Evolutionary conservation across 2,113 vertebrate species (phyloP), one percentile per base, ranked within the genome.

Genomic region (Heliornis fulica): DNA sequence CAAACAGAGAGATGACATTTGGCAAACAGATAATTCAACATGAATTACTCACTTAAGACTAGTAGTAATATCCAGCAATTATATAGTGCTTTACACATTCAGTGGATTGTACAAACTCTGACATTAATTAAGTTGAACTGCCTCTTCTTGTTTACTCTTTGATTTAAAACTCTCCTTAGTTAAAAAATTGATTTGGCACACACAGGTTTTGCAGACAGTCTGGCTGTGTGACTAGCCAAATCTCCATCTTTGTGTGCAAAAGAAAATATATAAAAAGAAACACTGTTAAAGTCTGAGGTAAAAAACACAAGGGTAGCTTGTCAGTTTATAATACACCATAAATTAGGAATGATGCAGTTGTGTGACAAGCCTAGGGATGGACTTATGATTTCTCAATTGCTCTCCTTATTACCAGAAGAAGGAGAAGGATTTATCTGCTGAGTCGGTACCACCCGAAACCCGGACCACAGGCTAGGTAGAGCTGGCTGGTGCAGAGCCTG

Each of bases 21-120:
- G 89, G 88, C 87, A 96, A 96, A 95, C 85, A 93, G 81, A 93
- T 91, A 95, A 97, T 97, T 96, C 94, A 91, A 90, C 61, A 63
- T 88, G 85, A 95, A 90, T 92, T 93, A 96, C 74, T 93, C 69
- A 69, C 79, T 95, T 79, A 93, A 79, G 78, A 72, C 94, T 79
- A 53, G 78, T 76, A 94, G 75, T 83, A 96, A 91, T 89, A 93
- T 89, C 82, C 84, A 90, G 61, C 79, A 89, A 93, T 95, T 97
- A 94, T 76, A 32, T 10, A 87, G 69, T 29, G 31, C 69, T 94
- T 95, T 90, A 59, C 63, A 69, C 70, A 20, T 86, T 51, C 86
- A 81, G 40, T 66, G 56, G 72, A 74, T 90, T 95, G 36, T 76
- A 89, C 61, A 86, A 94, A 85, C 57, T 71, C 64, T 94, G 90